A percentile compares a stretch with the other conserved stretches of the same genome.
phyloP scores from a whole-genome alignment of 2,113 vertebrate genomes.

The Quiscalus mexicanus region DNA sequence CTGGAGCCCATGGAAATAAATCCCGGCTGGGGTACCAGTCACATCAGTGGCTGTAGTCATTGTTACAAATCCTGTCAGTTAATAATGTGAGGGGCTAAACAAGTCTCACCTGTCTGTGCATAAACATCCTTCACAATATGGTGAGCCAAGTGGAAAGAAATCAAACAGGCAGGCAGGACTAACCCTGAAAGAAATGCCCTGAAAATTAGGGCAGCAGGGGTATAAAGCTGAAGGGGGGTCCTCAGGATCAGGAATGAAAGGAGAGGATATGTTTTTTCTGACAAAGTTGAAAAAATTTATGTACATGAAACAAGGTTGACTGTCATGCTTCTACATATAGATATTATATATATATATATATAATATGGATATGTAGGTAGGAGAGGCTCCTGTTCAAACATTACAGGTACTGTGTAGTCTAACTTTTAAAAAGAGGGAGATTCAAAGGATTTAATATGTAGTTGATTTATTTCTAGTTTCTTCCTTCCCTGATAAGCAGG shows the following conservation, averaged over 20 bases:
- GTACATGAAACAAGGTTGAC: not conserved
- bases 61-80: not conserved
- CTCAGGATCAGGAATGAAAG: not conserved
- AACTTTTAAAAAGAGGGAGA: not conserved
- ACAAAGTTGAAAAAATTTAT: not conserved
- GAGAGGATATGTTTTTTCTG: not conserved
- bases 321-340: not conserved
- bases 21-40: not conserved
- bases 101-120: not conserved
- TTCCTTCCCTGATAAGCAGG: not conserved
- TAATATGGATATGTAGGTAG: not conserved
- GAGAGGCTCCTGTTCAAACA: not conserved
- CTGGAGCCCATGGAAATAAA: not conserved
- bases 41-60: not conserved
- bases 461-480: not conserved
- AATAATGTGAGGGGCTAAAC: not conserved
- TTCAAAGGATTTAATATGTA: not conserved
- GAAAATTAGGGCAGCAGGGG: not conserved
- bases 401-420: not conserved
- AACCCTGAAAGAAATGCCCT: not conserved
- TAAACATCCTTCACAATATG: not conserved
- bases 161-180: not conserved
- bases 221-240: not conserved
- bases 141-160: not conserved
- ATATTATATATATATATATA: not conserved